phyloP scores from a whole-genome alignment of 2,888 invertebrate species.

The Nymphalis c-album region DNA sequence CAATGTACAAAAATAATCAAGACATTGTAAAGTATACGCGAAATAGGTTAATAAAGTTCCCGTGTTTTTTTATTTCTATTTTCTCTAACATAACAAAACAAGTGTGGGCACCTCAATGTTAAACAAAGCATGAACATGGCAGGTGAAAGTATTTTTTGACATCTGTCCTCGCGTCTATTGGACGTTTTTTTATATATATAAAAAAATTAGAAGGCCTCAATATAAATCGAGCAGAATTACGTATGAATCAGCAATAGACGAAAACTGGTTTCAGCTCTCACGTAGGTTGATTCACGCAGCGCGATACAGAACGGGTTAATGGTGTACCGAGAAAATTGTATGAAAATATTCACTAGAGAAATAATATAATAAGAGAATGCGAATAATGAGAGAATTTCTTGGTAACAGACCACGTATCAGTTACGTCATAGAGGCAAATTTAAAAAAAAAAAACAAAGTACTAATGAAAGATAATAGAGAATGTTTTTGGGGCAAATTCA shows the following conservation, averaged over 20 bases:
- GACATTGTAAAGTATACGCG: too few species aligned
- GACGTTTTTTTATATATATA: slow-evolving; percentile 13
- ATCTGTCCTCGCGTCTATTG: slow-evolving; percentile 18
- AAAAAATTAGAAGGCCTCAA: slow-evolving; percentile 36
- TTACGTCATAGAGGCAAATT: too few species aligned
- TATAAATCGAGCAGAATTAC: slow-evolving; percentile 44
- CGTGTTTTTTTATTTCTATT: neutral
- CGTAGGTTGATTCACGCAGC: slow-evolving; percentile 48
- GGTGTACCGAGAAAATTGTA: slow-evolving; percentile 39
- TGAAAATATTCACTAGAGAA: slow-evolving; percentile 33
- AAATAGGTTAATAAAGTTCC: too few species aligned
- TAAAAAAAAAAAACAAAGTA: too few species aligned
- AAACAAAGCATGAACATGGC: slow-evolving; percentile 6
- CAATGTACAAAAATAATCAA: too few species aligned
- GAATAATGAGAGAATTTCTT: neutral
- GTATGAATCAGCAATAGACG: slow-evolving; percentile 50
- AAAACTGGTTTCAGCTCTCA: slow-evolving; percentile 59
- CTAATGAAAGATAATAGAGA: too few species aligned
- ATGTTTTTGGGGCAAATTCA: too few species aligned
- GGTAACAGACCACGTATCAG: neutral
- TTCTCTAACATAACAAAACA: neutral
- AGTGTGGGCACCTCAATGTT: slow-evolving; percentile 2
- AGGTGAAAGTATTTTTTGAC: slow-evolving; percentile 20
- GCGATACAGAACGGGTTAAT: slow-evolving; percentile 44
- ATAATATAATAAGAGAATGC: slow-evolving; percentile 11